Evolutionary conservation across 2,797 vertebrate species (phyloP), one percentile per base, ranked within the genome.

Genomic region (Chiloscyllium punctatum): DNA sequence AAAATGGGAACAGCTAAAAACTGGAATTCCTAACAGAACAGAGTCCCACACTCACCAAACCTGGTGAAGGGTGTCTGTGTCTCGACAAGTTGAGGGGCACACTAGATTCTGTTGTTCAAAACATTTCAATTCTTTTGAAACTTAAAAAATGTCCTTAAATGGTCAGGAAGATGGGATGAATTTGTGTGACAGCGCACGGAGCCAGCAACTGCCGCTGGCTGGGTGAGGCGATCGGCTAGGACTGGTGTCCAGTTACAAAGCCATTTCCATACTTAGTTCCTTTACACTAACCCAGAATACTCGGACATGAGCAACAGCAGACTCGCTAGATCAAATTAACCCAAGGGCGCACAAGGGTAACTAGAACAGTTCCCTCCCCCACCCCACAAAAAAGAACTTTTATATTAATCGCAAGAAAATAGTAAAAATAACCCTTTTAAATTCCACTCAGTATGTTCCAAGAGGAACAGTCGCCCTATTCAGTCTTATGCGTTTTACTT

Each of bases 271-370:
- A 98, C 98, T 99, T 99, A 99, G 99, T 98, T 97, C 96, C 98
- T 98, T 98, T 97, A 98, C 98, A 96, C 98, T 97, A 97, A 97
- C 97, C 96, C 96, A 97, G 97, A 98, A 97, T 96, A 98, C 97
- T 96, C 97, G 97, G 96, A 97, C 97, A 96, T 95, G 96, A 96
- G 96, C 96, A 97, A 96, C 97, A 96, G 97, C 97, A 96, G 96
- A 97, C 96, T 95, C 94, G 71, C 37, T 0, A 94, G 97, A 97
- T 97, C 97, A 96, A 98, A 98, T 97, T 98, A 98, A 98, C 98
- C 98, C 99, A 99, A 99, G 99, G 99, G 97, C 99, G 97, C 98
- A 97, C 98, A 99, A 98, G 99, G 98, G 98, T 98, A 98, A 97
- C 72, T 4, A 96, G 74, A 42, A 86, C 91, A 92, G 62, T 62